Conservation (phyloP, 1,140 invertebrate genomes). For the Delia radicum region DNA sequence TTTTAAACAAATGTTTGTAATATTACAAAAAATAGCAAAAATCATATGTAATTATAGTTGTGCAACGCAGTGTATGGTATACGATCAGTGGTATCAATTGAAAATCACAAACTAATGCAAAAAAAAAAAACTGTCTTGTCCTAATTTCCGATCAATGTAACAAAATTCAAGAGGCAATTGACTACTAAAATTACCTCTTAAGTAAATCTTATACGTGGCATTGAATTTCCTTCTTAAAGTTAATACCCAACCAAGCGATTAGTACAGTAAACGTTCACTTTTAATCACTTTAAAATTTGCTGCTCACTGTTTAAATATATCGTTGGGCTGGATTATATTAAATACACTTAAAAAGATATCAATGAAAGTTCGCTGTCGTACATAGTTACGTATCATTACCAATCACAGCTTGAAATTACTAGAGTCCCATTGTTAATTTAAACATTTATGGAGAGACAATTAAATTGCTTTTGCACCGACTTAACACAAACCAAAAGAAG, state of each 20-base stretch:
- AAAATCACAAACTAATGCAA: too few species aligned
- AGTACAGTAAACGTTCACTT: background rate
- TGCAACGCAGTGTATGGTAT: too few species aligned
- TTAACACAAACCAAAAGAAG: conserved; percentile 1
- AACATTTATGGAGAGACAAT: conserved; percentile 22
- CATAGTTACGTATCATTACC: background rate
- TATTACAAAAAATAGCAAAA: too few species aligned
- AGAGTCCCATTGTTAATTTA: conserved; percentile 3
- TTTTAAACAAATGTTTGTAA: too few species aligned
- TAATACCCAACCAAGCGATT: background rate
- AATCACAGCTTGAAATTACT: conserved; percentile 6
- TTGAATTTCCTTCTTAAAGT: background rate
- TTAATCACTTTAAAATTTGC: background rate
- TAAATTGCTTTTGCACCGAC: conserved; percentile 27
- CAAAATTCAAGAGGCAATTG: background rate
- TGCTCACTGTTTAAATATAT: background rate
- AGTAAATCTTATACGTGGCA: too few species aligned
- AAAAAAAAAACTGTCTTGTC: too few species aligned
- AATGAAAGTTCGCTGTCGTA: background rate
- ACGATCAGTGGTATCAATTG: too few species aligned
- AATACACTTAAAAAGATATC: conserved; percentile 11
- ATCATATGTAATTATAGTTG: too few species aligned
- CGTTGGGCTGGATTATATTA: background rate
- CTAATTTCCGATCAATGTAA: too few species aligned
- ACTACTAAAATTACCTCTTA: background rate